Conservation (phyloP, 2,888 invertebrate genomes). For the Dasysyrphus tricinctus region DNA sequence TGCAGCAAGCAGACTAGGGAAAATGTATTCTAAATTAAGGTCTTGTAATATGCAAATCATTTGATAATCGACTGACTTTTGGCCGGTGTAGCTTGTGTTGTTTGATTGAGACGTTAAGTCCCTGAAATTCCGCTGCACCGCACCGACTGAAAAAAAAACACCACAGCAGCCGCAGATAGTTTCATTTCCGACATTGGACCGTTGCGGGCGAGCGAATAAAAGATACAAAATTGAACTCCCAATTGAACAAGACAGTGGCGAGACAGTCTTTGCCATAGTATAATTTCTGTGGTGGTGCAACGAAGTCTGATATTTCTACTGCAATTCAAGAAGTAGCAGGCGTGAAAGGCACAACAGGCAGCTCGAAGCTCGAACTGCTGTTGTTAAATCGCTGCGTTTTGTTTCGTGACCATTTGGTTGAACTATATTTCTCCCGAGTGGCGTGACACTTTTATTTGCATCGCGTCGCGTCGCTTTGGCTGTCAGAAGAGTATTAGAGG, state of each 20-base stretch:
- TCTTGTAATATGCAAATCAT: slow-evolving; percentile 75
- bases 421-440: slow-evolving; percentile 55
- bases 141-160: slow-evolving; percentile 38
- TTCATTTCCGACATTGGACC: slow-evolving; percentile 69
- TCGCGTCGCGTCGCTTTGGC: slow-evolving; percentile 32
- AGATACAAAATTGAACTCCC: slow-evolving; percentile 53
- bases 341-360: slow-evolving; percentile 58
- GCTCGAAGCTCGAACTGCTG: background rate
- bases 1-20: slow-evolving; percentile 19
- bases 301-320: slow-evolving; percentile 10
- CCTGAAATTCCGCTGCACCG: slow-evolving; percentile 43
- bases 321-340: slow-evolving; percentile 28
- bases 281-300: slow-evolving; percentile 11
- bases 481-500: slow-evolving; percentile 46
- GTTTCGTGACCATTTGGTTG: slow-evolving; percentile 63
- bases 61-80: slow-evolving; percentile 74
- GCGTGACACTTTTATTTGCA: slow-evolving; percentile 69
- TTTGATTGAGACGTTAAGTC: slow-evolving; percentile 58
- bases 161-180: slow-evolving; percentile 43
- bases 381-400: slow-evolving; percentile 58
- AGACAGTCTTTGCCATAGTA: slow-evolving; percentile 32
- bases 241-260: slow-evolving; percentile 65
- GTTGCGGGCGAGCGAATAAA: slow-evolving; percentile 17
- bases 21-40: slow-evolving; percentile 70
- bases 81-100: slow-evolving; percentile 61